Conservation (phyloP, 2,113 vertebrate genomes). For the Pseudonaja textilis region DNA sequence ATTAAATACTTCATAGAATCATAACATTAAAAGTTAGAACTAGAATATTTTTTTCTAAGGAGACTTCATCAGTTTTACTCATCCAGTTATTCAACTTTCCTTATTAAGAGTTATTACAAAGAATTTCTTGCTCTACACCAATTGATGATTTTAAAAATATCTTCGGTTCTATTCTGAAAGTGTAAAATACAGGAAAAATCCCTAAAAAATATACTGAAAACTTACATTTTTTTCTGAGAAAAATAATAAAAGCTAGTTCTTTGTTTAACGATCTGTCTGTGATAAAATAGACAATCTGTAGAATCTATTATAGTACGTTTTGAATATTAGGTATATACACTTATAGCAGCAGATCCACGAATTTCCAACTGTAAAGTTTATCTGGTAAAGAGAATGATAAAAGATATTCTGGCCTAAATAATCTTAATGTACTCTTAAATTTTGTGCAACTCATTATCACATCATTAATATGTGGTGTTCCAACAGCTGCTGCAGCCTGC, state of each 20-base stretch:
- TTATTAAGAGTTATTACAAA: background rate
- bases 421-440: background rate
- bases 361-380: background rate
- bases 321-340: background rate
- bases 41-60: background rate
- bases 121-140: background rate
- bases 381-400: background rate
- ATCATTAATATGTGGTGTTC: conserved; percentile 26
- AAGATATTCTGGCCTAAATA: background rate
- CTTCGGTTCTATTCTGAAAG: background rate
- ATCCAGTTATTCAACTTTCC: background rate
- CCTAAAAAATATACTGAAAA: background rate
- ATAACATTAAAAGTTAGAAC: background rate
- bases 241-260: background rate
- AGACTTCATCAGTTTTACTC: background rate
- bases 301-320: background rate
- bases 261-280: background rate
- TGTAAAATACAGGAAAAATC: background rate
- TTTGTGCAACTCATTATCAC: background rate
- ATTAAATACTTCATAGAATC: background rate
- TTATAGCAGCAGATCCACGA: background rate
- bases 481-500: background rate
- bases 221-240: background rate
- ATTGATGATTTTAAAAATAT: background rate
- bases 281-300: background rate